Conservation (phyloP, 30 jellyfish, hydroid and myxozoan genomes). For the Pseudorhiza aurosa region DNA sequence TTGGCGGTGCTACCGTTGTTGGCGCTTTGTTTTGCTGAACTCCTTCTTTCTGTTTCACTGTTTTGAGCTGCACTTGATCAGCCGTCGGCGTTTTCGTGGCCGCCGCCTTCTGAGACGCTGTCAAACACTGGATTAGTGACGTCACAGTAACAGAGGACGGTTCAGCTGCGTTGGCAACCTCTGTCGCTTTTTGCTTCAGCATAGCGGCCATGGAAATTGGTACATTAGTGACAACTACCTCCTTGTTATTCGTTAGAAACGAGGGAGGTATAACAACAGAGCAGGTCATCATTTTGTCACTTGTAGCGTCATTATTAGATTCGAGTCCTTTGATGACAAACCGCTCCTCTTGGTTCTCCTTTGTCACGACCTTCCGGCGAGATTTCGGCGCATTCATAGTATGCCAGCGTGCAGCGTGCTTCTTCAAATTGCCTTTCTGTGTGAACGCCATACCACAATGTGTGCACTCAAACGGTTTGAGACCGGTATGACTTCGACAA, state of each 20-base stretch:
- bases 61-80: background rate
- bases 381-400: constrained; percentile 38
- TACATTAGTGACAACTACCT: constrained; percentile 33
- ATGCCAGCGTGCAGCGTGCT: constrained; percentile 73
- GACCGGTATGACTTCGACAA: constrained; percentile 65
- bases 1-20: background rate
- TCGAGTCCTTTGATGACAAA: constrained; percentile 44
- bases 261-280: constrained; percentile 54
- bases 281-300: constrained; percentile 14
- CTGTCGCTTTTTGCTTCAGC: constrained; percentile 61
- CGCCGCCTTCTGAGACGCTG: constrained; percentile 34
- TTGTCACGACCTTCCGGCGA: constrained; percentile 14
- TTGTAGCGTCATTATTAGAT: background rate
- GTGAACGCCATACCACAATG: constrained; percentile 82
- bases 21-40: background rate
- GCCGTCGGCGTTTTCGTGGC: background rate
- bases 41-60: background rate
- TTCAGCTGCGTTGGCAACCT: constrained; percentile 39
- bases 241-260: constrained; percentile 41
- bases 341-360: constrained; percentile 23
- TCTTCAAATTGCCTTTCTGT: constrained; percentile 66
- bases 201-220: constrained; percentile 59
- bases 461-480: constrained; percentile 66
- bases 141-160: constrained; percentile 34
- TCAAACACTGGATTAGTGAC: constrained; percentile 43